Conservation (phyloP, 2,113 vertebrate species). For the Atherinomorus stipes region DNA sequence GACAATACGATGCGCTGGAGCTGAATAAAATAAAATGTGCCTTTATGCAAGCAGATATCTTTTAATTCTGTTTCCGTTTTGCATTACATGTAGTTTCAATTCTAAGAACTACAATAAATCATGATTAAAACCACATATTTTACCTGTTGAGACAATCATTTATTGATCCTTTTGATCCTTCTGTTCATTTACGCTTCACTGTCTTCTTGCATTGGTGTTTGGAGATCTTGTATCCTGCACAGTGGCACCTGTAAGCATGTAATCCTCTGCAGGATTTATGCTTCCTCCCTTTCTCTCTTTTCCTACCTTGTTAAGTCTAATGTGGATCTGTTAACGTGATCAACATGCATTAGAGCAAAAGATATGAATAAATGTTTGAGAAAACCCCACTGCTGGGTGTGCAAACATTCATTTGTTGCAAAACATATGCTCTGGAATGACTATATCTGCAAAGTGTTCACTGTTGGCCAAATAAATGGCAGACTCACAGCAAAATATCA, state of each 20-base stretch:
- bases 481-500: slow-evolving; percentile 56
- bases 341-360: slow-evolving; percentile 5
- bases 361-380: slow-evolving; percentile 16
- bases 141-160: neutral
- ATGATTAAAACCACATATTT: neutral
- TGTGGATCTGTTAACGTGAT: slow-evolving; percentile 15
- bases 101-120: neutral
- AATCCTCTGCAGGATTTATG: neutral
- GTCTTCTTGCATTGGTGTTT: slow-evolving; percentile 3
- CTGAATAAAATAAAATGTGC: neutral
- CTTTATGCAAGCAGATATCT: neutral
- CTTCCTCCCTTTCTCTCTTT: neutral
- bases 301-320: neutral
- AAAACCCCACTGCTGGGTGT: slow-evolving; percentile 13
- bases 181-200: neutral
- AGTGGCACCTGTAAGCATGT: neutral
- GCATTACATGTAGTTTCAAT: slow-evolving; percentile 4
- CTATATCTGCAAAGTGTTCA: slow-evolving; percentile 50
- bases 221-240: neutral
- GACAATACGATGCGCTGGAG: slow-evolving; percentile 1
- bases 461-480: slow-evolving; percentile 53
- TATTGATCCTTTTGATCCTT: neutral
- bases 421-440: slow-evolving; percentile 36
- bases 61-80: neutral
- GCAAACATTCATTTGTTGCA: slow-evolving; percentile 40